A percentile compares a stretch with the other conserved stretches of the same genome.
These are phyloP conservation scores for Arnoldichthys spilopterus DNA, from an alignment of 2,797 vertebrate species.

Conservation along the genomic window DNA sequence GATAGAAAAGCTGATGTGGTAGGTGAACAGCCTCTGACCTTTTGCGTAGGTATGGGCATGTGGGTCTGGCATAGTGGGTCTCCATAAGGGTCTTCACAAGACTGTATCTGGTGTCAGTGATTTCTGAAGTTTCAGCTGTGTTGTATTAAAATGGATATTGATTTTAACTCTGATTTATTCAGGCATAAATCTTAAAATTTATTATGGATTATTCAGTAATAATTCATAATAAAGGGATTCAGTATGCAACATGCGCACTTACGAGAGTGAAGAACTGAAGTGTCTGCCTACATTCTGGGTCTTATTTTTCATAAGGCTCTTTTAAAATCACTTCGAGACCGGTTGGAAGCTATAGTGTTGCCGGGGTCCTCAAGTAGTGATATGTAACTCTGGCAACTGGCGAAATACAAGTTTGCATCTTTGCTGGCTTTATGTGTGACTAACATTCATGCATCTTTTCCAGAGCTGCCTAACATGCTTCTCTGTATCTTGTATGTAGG, in stretches of 20 bases:
- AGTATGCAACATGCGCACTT: no score
- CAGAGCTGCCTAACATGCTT: conserved; percentile 78
- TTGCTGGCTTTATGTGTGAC: conserved; percentile 38
- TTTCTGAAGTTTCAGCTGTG: no score
- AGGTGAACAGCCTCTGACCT: conserved; percentile 31
- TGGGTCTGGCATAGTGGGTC: no score
- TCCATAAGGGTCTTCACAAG: no score
- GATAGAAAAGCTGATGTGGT: conserved; percentile 59
- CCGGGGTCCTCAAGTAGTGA: not conserved
- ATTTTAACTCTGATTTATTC: not conserved
- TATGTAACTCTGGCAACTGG: conserved; percentile 1
- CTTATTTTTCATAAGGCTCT: no score
- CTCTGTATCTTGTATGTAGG: conserved; percentile 88
- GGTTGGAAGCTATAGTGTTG: not conserved
- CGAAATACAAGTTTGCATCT: not conserved
- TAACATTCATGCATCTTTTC: conserved; percentile 19
- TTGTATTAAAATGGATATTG: no score
- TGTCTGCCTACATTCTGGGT: not conserved
- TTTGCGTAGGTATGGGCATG: not conserved
- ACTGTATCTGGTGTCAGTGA: no score
- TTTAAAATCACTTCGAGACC: not conserved
- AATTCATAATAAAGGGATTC: no score
- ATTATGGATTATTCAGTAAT: not conserved
- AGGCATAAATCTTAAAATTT: not conserved
- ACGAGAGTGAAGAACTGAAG: not conserved